Evolutionary conservation across 1,140 invertebrate genomes (phyloP), one percentile per base, ranked within the genome.

Genomic region (Drosophila athabasca): DNA sequence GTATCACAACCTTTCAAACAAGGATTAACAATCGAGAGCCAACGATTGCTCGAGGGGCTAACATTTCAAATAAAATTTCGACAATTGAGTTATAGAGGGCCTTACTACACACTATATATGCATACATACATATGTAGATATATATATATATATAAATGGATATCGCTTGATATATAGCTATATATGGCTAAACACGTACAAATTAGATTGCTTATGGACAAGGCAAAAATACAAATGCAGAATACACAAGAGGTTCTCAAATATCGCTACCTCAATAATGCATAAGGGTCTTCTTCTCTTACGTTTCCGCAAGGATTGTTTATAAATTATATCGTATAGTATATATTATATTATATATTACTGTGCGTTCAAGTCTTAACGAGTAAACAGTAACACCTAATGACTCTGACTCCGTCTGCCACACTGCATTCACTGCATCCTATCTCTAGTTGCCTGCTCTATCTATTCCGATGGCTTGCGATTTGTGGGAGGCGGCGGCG

Each of bases 171-270:
- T 67, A 80, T 75, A 54, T 74, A 39, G 24, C 24, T 39, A 39
- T 69, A 77, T 77, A 88, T 88, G 83, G 83, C 83, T 88, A 84
- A 79, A 85, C 77, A 80, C 62, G 77, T 83, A 82, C 66, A 75
- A 74, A 77, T 81, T 55, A 71, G 76, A 77, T 87, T 81, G 71
- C 77, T 75, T 79, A 78, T 82, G 39, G 48, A 74, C 79, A 82
- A 82, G 75, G 75, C 83, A 88, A 88, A 81, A 87, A 88, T 88
- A 83, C 83, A 88, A 88, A 88, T 88, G 83, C 83, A 79, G 58
- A 75, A 87, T 88, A 82, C 78, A 62, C 59, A 58, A 52, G 68
- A 65, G 35, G 44, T 69, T 39, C 35, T 39, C 35, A 13, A 13
- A 13, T 39, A 39, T 39, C 57, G 46, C 54, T 6, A 26, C 41